These are phyloP conservation scores for Guaruba guarouba DNA, from an alignment of 2,113 vertebrate species.

Conservation along the genomic window DNA sequence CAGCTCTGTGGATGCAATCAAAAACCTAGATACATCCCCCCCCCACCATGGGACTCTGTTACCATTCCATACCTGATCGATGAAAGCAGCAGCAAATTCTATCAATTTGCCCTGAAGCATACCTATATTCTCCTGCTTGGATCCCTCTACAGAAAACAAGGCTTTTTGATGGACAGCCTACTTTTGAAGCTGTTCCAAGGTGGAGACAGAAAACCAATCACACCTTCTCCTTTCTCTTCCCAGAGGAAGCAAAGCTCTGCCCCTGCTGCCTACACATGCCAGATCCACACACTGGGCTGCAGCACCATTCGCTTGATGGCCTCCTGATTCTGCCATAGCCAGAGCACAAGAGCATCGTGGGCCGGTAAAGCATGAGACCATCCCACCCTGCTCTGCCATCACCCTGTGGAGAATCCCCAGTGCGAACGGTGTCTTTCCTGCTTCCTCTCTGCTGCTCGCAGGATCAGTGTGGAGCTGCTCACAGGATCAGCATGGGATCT, in stretches of 20 bases:
- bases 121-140: not conserved
- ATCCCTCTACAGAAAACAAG: not conserved
- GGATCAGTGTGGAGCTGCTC: not conserved
- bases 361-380: not conserved
- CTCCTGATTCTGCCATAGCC: not conserved
- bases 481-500: not conserved
- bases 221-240: not conserved
- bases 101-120: not conserved
- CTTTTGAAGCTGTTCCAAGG: not conserved
- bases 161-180: not conserved
- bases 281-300: not conserved
- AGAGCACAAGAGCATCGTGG: not conserved
- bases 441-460: not conserved
- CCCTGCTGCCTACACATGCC: rapidly evolving
- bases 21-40: not conserved
- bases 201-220: not conserved
- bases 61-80: not conserved
- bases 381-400: not conserved
- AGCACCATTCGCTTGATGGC: not conserved
- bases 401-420: not conserved
- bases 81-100: not conserved
- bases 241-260: not conserved
- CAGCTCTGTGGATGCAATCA: not conserved
- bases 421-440: rapidly evolving
- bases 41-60: not conserved